Conservation (phyloP, 2,888 invertebrate species). For the Ormyrus pomaceus region DNA sequence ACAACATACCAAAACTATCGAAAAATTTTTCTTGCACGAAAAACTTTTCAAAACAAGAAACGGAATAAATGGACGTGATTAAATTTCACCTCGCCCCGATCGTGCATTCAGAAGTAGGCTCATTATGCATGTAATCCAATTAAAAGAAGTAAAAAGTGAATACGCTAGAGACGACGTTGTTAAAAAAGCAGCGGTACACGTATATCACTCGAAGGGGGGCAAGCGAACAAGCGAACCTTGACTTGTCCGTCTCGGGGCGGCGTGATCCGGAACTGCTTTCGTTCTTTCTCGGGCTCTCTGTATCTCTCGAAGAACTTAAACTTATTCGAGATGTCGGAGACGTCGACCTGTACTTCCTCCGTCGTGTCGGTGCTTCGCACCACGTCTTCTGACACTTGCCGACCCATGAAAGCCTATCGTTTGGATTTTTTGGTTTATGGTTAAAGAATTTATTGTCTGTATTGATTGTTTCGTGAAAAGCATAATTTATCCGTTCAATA, state of each 20-base stretch:
- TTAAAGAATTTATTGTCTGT: neutral
- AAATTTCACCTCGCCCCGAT: too few relatives aligned
- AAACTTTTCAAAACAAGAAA: neutral
- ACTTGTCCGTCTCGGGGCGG: conserved; percentile 89
- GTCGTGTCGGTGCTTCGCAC: conserved; percentile 84
- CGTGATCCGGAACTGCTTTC: conserved; percentile 90
- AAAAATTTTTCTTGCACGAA: neutral
- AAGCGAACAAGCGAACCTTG: conserved; percentile 76
- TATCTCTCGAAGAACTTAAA: conserved; percentile 95
- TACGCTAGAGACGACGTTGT: conserved; percentile 18
- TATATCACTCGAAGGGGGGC: neutral
- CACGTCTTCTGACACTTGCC: conserved; percentile 81
- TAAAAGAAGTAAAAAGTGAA: neutral
- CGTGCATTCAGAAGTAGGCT: too few relatives aligned
- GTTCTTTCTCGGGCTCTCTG: conserved; percentile 82
- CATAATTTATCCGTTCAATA: too few relatives aligned
- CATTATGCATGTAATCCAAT: neutral
- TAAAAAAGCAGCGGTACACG: neutral
- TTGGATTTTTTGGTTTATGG: conserved; percentile 7
- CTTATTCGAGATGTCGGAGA: conserved; percentile 88
- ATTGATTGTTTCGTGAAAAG: too few relatives aligned
- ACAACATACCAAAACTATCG: neutral
- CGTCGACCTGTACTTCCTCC: conserved; percentile 88
- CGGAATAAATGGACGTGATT: too few relatives aligned
- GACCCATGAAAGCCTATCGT: conserved; percentile 77